Evolutionary conservation across 1,140 invertebrate genomes (phyloP), one percentile per base, ranked within the genome.

Genomic region (Drosophila dunni): DNA sequence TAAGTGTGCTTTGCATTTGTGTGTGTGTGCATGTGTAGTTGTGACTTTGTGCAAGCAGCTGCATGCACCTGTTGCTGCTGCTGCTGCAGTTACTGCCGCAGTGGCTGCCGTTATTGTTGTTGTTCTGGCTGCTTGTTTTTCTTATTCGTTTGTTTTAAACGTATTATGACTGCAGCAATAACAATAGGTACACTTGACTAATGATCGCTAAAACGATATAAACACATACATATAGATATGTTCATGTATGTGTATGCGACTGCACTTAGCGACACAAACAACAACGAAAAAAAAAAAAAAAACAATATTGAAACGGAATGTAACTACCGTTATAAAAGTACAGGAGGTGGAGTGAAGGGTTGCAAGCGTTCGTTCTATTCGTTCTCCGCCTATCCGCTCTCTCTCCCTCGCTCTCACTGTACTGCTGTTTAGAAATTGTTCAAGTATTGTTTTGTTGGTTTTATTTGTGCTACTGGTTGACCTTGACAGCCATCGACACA

Each of bases 381-480:
- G 34, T 13, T 17, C 13, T 53, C 17, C 17, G 13, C 11, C 11
- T 17, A 8, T 44, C 17, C n/a, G 13, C 15, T 15, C 38, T 45
- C 17, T 20, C 17, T 20, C 17, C 1, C 17, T 20, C 17, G 1
- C 38, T 45, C 50, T 29, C 15, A 3, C 44, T 44, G 29, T 15
- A 11, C 10, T 24, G 17, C 45, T 48, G 17, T 58, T 62, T 54
- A 53, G 65, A 33, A 56, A 74, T 68, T 73, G 64, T 61, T 58
- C 38, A 15, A 53, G 56, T 51, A 58, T 68, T 68, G 65, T 71
- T 72, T 29, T 72, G 69, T 58, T 66, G 54, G n/a, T 66, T 72
- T 72, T 66, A 62, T 74, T 74, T 69, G 71, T 61, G 71, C 65
- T 74, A 74, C 71, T 68, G 65, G 71, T 74, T 74, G 71, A 69